Evolutionary conservation across 2,113 vertebrate genomes (phyloP), one percentile per base, ranked within the genome.

Genomic region (Protobothrops flavoviridis): DNA sequence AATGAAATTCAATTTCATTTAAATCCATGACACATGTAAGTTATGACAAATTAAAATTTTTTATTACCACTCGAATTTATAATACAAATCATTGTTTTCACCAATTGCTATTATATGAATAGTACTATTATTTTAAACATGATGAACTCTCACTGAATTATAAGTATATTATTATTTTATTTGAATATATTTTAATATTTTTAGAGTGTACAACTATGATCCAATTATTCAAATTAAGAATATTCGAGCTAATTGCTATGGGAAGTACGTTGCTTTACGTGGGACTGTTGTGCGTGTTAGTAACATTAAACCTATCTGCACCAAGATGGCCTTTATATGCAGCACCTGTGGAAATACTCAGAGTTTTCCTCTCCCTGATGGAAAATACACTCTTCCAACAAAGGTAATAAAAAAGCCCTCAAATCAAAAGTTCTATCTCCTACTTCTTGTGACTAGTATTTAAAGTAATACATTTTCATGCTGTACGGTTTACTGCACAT

Each of bases 261-360:
- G 99, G 0, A 99, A 98, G 59, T 98, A 98, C 39, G 95, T 99
- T 39, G 98, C 98, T 39, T 93, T 99, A 87, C 98, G 98, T 56
- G 99, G 99, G 5, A 99, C 99, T 0, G 99, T 99, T 52, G 99
- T 99, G 64, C 98, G 99, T 45, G 99, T 99, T 87, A 98, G 99
- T 96, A 99, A 98, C 69, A 99, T 99, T 92, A 99, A 98, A 74
- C 99, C 99, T 15, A 96, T 98, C 24, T 99, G 99, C 93, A 98
- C 97, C 69, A 98, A 98, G 95, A 97, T 99, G 97, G 99, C 99
- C 29, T 99, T 99, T 93, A 95, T 95, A 23, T 99, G 99, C 94
- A 97, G 97, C 61, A 92, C 97, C 4, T 99, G 99, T 96, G 98
- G 98, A 12, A 97, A 98, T 48, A 93, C 97, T 33, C 98, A 98